Evolutionary conservation across 1,140 invertebrate species (phyloP).

Genomic region (Pinna nobilis): DNA sequence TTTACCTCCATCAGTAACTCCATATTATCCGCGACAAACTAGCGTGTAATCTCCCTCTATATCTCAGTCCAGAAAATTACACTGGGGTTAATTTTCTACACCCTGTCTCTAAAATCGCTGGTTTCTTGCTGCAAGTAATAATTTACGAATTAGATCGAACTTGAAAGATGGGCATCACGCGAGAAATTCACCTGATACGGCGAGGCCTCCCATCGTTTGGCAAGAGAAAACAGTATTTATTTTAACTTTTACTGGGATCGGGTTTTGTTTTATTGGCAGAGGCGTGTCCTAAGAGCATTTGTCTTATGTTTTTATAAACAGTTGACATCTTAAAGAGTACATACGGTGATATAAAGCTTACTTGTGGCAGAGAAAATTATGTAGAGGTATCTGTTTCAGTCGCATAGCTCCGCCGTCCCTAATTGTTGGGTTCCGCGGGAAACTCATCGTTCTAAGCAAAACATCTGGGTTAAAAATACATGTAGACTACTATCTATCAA

Average conservation of each 20-base stretch:
- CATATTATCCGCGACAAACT: slow-evolving; percentile 30
- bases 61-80: slow-evolving; percentile 32
- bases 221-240: slow-evolving; percentile 16
- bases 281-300: slow-evolving; percentile 34
- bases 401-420: background rate
- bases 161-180: slow-evolving; percentile 37
- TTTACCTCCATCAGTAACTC: slow-evolving; percentile 37
- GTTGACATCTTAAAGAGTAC: slow-evolving; percentile 18
- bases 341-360: slow-evolving; percentile 13
- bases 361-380: slow-evolving; percentile 9
- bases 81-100: slow-evolving; percentile 39
- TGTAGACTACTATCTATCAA: background rate
- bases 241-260: slow-evolving; percentile 12
- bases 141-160: slow-evolving; percentile 46
- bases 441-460: background rate
- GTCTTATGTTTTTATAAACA: slow-evolving; percentile 29
- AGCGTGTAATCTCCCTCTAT: slow-evolving; percentile 41
- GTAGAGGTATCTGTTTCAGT: background rate
- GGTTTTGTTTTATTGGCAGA: slow-evolving; percentile 36
- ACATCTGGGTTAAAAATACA: background rate
- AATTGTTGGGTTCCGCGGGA: background rate
- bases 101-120: slow-evolving; percentile 2
- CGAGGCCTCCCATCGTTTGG: background rate
- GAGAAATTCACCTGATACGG: slow-evolving; percentile 26
- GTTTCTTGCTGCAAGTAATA: slow-evolving; percentile 15